These are phyloP conservation scores for Zaprionus capensis DNA, from an alignment of 1,140 invertebrate species.

Conservation along the genomic window DNA sequence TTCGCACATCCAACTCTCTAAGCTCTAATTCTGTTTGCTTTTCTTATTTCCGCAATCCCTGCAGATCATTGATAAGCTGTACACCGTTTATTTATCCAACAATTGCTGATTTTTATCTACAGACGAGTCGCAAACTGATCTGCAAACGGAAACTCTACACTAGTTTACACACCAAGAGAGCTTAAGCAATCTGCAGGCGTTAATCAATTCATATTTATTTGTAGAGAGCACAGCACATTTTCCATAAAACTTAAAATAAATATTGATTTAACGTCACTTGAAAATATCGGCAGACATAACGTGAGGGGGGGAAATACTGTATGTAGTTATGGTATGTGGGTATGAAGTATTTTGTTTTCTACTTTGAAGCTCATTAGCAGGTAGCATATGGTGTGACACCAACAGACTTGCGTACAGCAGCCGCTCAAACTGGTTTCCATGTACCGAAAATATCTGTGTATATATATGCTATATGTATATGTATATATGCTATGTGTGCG, in stretches of 20 bases:
- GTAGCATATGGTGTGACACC: conserved; percentile 79
- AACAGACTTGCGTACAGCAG: conserved; percentile 52
- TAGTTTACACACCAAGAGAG: background rate
- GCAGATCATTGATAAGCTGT: background rate
- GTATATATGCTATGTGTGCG: conserved; percentile 12
- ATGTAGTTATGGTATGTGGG: background rate
- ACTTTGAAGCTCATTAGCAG: conserved; percentile 80
- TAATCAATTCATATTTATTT: conserved; percentile 38
- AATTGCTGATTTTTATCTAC: background rate
- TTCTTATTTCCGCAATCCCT: background rate
- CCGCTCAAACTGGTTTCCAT: conserved; percentile 54
- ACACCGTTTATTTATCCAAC: background rate
- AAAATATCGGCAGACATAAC: background rate
- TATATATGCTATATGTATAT: conserved; percentile 8
- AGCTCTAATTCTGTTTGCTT: background rate
- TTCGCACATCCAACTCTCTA: background rate
- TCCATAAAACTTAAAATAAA: conserved; percentile 29
- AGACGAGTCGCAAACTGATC: background rate
- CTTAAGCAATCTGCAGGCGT: conserved; percentile 15
- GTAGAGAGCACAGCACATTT: conserved; percentile 32
- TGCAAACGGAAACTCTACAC: conserved; percentile 10
- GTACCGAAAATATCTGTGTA: conserved; percentile 38
- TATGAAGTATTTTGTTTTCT: conserved; percentile 51
- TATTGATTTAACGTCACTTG: conserved; percentile 44
- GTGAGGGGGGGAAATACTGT: background rate